A percentile compares a stretch with the other conserved stretches of the same genome.
Evolutionary conservation across 2,888 invertebrate species (phyloP).

Genomic region (Idaea straminata): DNA sequence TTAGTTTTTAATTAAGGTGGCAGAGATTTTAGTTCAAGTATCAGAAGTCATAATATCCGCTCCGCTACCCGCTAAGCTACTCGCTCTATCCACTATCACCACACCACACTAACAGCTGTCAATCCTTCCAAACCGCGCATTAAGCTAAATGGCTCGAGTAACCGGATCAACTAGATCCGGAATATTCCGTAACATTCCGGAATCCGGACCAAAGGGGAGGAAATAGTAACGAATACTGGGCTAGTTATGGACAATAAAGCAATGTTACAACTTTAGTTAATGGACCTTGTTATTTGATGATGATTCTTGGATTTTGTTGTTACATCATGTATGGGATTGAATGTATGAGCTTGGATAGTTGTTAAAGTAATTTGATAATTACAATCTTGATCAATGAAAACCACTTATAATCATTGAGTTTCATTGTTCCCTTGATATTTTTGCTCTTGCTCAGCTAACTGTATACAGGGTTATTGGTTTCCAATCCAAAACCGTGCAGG

Average conservation of each 20-base stretch:
- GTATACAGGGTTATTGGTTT: too few species aligned
- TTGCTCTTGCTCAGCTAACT: too few species aligned
- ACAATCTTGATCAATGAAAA: neutral
- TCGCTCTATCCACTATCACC: conserved; percentile 14
- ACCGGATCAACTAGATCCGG: conserved; percentile 49
- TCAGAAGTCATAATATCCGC: conserved; percentile 5
- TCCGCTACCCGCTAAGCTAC: conserved; percentile 4
- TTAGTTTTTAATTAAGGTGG: too few species aligned
- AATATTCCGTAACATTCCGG: conserved; percentile 16
- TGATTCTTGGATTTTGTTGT: conserved; percentile 30
- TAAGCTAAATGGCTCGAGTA: conserved; percentile 76
- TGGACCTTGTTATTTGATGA: conserved; percentile 63
- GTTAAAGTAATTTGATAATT: neutral
- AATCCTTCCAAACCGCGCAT: conserved; percentile 76
- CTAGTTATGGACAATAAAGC: conserved; percentile 75
- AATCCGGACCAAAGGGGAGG: conserved; percentile 44
- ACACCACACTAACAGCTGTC: conserved; percentile 49
- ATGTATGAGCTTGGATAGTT: neutral
- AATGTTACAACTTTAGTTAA: conserved; percentile 57
- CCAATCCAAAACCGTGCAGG: too few species aligned
- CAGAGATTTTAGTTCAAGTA: too few species aligned
- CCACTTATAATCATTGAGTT: conserved; percentile 2
- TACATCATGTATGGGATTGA: conserved; percentile 7
- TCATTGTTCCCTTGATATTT: too few species aligned
- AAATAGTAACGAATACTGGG: conserved; percentile 61